Conservation (phyloP, 2,113 vertebrate genomes). For the Corapipo altera region DNA sequence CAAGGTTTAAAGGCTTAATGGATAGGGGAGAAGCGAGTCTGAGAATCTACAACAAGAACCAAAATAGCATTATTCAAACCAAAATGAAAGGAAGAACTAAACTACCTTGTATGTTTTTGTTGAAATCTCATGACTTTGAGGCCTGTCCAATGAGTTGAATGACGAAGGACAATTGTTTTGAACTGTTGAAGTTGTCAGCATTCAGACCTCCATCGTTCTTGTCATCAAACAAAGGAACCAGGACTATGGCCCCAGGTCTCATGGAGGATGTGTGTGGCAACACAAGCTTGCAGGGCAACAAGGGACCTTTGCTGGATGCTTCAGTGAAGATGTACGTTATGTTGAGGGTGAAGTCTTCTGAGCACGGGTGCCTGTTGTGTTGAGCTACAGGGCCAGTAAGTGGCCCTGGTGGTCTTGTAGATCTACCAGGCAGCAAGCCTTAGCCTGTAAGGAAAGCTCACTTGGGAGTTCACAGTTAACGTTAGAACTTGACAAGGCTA, state of each 20-base stretch:
- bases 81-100: not conserved
- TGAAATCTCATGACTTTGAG: not conserved
- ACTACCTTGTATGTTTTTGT: not conserved
- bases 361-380: accelerated
- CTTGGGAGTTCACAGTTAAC: not conserved
- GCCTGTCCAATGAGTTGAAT: not conserved
- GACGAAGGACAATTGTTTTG: not conserved
- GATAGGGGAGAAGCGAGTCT: not conserved
- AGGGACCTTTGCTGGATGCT: not conserved
- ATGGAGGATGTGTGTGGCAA: not conserved
- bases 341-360: not conserved
- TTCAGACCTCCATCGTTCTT: not conserved
- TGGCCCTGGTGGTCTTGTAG: not conserved
- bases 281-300: accelerated
- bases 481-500: not conserved
- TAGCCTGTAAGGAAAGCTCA: not conserved
- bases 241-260: not conserved
- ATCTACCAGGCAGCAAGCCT: not conserved
- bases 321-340: not conserved
- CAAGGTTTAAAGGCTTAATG: not conserved
- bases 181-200: not conserved
- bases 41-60: not conserved
- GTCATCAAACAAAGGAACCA: not conserved
- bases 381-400: not conserved
- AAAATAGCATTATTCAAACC: not conserved